phyloP scores from a whole-genome alignment of 2,797 vertebrate genomes.

The Alectoris magna region DNA sequence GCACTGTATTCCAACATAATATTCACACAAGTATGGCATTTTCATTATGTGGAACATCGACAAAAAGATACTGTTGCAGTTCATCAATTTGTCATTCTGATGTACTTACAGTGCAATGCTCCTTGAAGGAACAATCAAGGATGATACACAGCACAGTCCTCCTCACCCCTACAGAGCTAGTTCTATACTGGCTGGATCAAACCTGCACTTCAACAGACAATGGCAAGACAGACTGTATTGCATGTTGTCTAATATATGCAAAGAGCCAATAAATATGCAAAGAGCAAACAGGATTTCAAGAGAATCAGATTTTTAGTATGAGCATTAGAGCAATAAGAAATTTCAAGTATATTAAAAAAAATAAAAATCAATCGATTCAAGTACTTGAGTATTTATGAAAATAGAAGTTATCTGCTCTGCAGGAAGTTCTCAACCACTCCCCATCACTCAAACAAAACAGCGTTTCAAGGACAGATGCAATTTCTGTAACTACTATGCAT shows the following conservation, averaged over 20 bases:
- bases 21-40: slow-evolving; percentile 84
- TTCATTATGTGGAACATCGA: slow-evolving; percentile 86
- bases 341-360: slow-evolving; percentile 79
- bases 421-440: slow-evolving; percentile 76
- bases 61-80: slow-evolving; percentile 87
- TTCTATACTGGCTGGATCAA: slow-evolving; percentile 90
- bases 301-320: slow-evolving; percentile 81
- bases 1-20: slow-evolving; percentile 88
- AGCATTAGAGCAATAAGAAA: slow-evolving; percentile 81
- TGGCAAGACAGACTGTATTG: slow-evolving; percentile 90
- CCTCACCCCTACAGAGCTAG: slow-evolving; percentile 95
- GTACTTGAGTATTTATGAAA: slow-evolving; percentile 80
- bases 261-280: slow-evolving; percentile 89
- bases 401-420: slow-evolving; percentile 80
- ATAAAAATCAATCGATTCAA: slow-evolving; percentile 75
- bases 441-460: slow-evolving; percentile 71
- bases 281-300: slow-evolving; percentile 87
- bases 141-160: slow-evolving; percentile 93
- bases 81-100: slow-evolving; percentile 89
- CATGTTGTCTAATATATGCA: slow-evolving; percentile 88
- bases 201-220: slow-evolving; percentile 94
- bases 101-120: slow-evolving; percentile 99
- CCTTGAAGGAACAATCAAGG: slow-evolving; percentile 93
- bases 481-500: slow-evolving; percentile 69
- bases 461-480: slow-evolving; percentile 79